A percentile compares a stretch with the other conserved stretches of the same genome.
Conservation (phyloP, 2,113 vertebrate species). For the Oryzias celebensis region DNA sequence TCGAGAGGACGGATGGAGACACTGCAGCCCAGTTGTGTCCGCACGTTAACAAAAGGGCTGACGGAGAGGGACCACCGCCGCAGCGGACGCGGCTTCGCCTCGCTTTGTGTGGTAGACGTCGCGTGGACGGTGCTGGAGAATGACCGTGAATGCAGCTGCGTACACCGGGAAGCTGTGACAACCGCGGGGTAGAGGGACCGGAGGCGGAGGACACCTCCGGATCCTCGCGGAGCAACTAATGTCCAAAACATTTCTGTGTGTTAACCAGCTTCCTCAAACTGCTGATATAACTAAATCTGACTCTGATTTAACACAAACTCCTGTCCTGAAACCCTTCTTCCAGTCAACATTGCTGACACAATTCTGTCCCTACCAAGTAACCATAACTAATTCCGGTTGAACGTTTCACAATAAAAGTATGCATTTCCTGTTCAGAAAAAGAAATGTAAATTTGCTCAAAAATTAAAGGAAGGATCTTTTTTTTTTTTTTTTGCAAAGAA, state of each 20-base stretch:
- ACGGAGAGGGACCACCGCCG: slow-evolving; percentile 81
- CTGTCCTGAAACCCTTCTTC: neutral
- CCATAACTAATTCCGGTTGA: slow-evolving; percentile 8
- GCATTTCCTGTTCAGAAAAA: no score
- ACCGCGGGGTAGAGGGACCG: slow-evolving; percentile 5
- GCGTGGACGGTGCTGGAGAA: slow-evolving; percentile 36
- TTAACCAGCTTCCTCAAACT: neutral
- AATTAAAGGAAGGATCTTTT: no score
- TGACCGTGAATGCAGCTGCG: slow-evolving; percentile 4
- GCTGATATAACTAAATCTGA: neutral
- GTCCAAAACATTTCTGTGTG: slow-evolving; percentile 40
- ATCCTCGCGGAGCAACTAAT: slow-evolving; percentile 19
- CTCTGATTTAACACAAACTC: neutral
- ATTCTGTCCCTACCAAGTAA: no score
- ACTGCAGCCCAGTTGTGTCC: slow-evolving; percentile 79
- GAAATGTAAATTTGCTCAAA: no score
- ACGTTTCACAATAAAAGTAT: slow-evolving; percentile 37
- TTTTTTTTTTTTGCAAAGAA: no score
- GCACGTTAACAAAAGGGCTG: slow-evolving; percentile 80
- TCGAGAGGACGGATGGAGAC: slow-evolving; percentile 82
- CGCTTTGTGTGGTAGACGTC: neutral
- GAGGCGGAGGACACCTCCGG: slow-evolving; percentile 28
- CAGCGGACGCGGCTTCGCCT: slow-evolving; percentile 31
- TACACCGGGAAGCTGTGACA: neutral
- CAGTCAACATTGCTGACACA: neutral